These are phyloP conservation scores for Mohoua ochrocephala DNA, from an alignment of 2,113 vertebrate genomes.

Conservation along the genomic window DNA sequence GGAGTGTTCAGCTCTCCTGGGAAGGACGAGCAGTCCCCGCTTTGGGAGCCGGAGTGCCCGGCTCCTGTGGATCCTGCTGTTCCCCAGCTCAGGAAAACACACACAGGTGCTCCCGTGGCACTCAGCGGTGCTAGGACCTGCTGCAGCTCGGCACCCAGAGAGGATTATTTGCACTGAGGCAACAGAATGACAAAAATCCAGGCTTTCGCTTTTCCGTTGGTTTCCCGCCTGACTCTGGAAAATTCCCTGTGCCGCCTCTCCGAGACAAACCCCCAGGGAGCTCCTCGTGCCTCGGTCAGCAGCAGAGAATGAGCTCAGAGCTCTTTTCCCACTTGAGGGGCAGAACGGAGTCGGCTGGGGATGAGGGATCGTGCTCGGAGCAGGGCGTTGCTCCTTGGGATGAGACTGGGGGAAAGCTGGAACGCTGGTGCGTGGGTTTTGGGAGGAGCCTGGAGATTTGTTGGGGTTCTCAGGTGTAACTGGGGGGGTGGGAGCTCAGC, in stretches of 20 bases:
- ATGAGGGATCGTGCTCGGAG: accelerated
- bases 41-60: not conserved
- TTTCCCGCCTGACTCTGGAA: slow-evolving; percentile 10
- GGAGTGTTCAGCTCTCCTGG: not conserved
- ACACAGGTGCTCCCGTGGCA: accelerated
- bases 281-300: not conserved
- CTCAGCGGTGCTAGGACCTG: not conserved
- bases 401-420: not conserved
- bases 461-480: not conserved
- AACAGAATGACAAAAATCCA: not conserved
- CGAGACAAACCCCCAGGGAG: not conserved
- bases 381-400: not conserved
- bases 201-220: not conserved
- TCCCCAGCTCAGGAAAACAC: not conserved
- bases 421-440: not conserved
- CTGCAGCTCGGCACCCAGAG: not conserved
- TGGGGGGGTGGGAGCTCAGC: not conserved
- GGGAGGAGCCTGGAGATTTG: not conserved
- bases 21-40: not conserved
- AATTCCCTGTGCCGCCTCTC: not conserved
- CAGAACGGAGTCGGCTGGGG: not conserved
- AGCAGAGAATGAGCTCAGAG: not conserved
- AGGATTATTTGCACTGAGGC: not conserved
- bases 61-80: not conserved
- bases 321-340: not conserved